phyloP scores from a whole-genome alignment of 1,140 invertebrate species.

The Cotesia vestalis region DNA sequence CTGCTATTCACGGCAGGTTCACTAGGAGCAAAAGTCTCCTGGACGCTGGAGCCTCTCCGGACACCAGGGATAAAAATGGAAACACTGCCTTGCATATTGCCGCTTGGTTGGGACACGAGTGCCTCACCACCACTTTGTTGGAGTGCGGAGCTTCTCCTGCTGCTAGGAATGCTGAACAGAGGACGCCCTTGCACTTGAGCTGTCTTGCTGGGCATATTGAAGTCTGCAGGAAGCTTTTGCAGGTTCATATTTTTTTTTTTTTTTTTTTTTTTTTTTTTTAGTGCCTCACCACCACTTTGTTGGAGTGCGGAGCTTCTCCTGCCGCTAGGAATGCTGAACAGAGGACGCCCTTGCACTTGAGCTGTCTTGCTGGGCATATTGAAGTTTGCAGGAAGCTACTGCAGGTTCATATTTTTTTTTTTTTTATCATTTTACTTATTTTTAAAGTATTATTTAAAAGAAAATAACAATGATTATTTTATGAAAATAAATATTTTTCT shows the following conservation, averaged over 20 bases:
- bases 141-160: slow-evolving; percentile 68
- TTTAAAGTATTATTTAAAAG: too few relatives aligned
- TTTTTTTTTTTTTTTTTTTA: slow-evolving; percentile 35
- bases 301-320: slow-evolving; percentile 68
- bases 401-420: slow-evolving; percentile 7
- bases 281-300: slow-evolving; percentile 64
- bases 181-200: slow-evolving; percentile 64
- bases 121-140: slow-evolving; percentile 65
- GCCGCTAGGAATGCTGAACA: slow-evolving; percentile 63
- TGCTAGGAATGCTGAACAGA: slow-evolving; percentile 62
- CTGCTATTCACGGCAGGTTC: slow-evolving; percentile 73
- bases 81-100: slow-evolving; percentile 70
- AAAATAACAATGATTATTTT: too few relatives aligned
- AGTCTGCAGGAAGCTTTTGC: slow-evolving; percentile 54
- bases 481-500: too few relatives aligned
- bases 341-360: slow-evolving; percentile 63
- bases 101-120: slow-evolving; percentile 66
- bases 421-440: too few relatives aligned
- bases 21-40: slow-evolving; percentile 72
- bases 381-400: slow-evolving; percentile 58
- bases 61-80: slow-evolving; percentile 66
- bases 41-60: slow-evolving; percentile 64
- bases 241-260: too few relatives aligned
- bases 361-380: slow-evolving; percentile 63
- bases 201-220: slow-evolving; percentile 65